Percentiles rank a stretch among this genome's conserved stretches.
Conservation (phyloP, 2,888 invertebrate species). For the Holacanthella duospinosa region DNA sequence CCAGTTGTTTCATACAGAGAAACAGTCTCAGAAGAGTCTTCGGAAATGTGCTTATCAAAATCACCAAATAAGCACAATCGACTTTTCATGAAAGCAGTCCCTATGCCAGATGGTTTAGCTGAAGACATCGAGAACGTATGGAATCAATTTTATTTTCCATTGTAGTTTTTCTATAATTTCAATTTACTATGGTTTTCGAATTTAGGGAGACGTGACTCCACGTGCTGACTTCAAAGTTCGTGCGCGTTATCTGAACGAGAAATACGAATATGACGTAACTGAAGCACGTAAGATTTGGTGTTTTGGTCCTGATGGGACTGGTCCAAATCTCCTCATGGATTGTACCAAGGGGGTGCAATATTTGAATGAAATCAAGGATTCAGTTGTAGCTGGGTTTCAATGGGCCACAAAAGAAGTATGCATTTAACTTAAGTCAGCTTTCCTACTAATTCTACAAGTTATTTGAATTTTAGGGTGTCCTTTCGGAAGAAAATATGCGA, state of each 20-base stretch:
- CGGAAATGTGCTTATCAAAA: slow-evolving; percentile 93
- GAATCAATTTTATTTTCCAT: slow-evolving; percentile 44
- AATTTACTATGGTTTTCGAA: no score
- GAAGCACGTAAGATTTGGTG: slow-evolving; percentile 99
- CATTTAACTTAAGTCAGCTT: not conserved
- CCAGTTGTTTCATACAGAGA: slow-evolving; percentile 98
- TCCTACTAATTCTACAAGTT: slow-evolving; percentile 6
- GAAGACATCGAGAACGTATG: slow-evolving; percentile 87
- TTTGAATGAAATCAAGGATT: slow-evolving; percentile 99
- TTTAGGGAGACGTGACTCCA: slow-evolving; percentile 76
- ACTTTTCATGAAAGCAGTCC: slow-evolving; percentile 85
- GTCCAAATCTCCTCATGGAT: slow-evolving; percentile 94
- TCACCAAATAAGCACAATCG: slow-evolving; percentile 99
- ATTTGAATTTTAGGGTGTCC: slow-evolving; percentile 58
- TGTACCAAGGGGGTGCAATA: slow-evolving; percentile 99
- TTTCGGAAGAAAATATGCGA: slow-evolving; percentile 97
- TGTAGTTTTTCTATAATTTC: slow-evolving; percentile 11
- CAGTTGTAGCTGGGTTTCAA: slow-evolving; percentile 95
- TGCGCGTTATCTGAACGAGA: slow-evolving; percentile 86
- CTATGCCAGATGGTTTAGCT: slow-evolving; percentile 92
- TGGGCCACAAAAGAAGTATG: slow-evolving; percentile 94
- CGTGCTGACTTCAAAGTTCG: slow-evolving; percentile 96
- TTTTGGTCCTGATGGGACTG: slow-evolving; percentile 88
- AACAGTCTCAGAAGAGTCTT: slow-evolving; percentile 86
- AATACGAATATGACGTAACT: slow-evolving; percentile 92